A percentile compares a stretch with the other conserved stretches of the same genome.
Conservation (phyloP, 2,797 vertebrate genomes). For the Oceanodroma leucorhoa region DNA sequence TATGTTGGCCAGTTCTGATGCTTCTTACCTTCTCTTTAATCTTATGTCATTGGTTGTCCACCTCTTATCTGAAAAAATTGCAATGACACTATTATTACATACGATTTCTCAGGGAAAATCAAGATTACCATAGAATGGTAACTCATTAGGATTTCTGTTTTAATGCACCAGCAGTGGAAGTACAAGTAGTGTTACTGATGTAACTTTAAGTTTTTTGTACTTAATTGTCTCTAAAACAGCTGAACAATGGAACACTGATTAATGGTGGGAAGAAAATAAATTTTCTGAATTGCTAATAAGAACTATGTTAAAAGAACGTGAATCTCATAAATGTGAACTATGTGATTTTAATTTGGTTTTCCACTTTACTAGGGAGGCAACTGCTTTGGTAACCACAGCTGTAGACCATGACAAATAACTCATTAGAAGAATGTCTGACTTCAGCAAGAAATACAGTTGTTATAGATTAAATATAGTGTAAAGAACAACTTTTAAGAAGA, state of each 20-base stretch:
- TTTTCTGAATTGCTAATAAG: neutral
- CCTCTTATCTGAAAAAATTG: neutral
- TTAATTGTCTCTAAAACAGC: neutral
- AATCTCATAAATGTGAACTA: neutral
- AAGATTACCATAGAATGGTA: neutral
- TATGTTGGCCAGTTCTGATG: neutral
- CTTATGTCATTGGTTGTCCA: neutral
- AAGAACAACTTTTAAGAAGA: neutral
- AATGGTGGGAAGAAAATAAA: neutral
- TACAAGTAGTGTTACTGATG: neutral
- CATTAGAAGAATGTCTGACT: neutral
- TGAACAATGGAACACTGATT: neutral
- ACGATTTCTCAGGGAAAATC: neutral
- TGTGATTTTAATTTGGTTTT: slow-evolving; percentile 24
- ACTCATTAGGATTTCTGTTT: neutral
- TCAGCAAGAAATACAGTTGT: neutral
- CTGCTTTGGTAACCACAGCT: neutral
- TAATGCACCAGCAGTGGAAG: neutral
- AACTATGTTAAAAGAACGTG: neutral
- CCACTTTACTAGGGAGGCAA: neutral
- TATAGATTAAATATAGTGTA: neutral
- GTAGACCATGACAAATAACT: neutral
- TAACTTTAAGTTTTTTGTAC: neutral
- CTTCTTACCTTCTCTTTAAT: neutral
- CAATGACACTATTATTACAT: neutral